Conservation (phyloP, 2,797 vertebrate species). For the Hapalemur alaotrensis region DNA sequence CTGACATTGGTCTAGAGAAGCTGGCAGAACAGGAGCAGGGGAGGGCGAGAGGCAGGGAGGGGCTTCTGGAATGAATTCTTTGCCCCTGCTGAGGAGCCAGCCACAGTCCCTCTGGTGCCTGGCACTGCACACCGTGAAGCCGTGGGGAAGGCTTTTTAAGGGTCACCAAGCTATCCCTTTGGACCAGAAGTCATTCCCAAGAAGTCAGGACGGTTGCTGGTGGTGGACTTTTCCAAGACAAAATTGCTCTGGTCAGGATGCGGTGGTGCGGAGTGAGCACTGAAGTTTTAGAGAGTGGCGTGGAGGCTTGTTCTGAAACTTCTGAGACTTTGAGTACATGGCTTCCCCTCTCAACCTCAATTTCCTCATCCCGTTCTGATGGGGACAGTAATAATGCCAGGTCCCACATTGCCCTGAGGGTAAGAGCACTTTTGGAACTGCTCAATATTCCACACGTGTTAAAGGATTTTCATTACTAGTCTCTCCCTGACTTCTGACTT, state of each 20-base stretch:
- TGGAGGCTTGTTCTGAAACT: background rate
- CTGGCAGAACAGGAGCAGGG: background rate
- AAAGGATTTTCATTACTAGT: background rate
- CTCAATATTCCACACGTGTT: background rate
- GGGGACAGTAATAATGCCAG: background rate
- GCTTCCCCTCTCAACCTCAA: background rate
- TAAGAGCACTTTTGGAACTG: background rate
- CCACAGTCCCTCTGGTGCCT: background rate
- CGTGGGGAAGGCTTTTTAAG: background rate
- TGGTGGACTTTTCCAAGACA: background rate
- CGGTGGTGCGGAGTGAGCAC: background rate
- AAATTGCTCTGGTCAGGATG: background rate
- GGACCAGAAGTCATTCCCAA: background rate
- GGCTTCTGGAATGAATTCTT: background rate
- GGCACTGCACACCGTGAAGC: background rate
- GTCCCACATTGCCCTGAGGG: background rate
- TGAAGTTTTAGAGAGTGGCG: background rate
- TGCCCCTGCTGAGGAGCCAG: background rate
- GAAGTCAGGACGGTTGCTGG: background rate
- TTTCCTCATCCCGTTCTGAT: background rate
- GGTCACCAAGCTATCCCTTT: background rate
- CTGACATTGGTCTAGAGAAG: background rate
- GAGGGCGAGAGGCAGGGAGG: background rate
- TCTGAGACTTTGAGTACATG: background rate
- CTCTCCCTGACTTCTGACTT: background rate